Evolutionary conservation across 2,797 vertebrate genomes (phyloP).

Genomic region (Etheostoma perlongum): DNA sequence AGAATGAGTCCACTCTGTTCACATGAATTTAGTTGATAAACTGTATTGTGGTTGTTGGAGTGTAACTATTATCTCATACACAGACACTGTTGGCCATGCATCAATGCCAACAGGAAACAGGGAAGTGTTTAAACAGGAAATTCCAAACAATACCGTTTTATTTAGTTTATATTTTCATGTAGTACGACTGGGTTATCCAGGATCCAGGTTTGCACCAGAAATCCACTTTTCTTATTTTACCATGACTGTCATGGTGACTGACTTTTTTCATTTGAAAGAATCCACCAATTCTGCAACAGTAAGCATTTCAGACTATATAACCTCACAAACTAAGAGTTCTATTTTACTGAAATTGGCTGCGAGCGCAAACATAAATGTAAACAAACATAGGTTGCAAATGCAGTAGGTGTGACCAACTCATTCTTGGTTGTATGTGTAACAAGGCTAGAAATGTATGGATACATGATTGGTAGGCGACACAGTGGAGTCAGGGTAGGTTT

Average conservation of each 20-base stretch:
- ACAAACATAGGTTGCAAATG: not conserved
- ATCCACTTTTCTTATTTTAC: slow-evolving; percentile 19
- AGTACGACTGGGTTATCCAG: not conserved
- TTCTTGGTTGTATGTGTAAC: slow-evolving; percentile 10
- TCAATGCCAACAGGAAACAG: slow-evolving; percentile 29
- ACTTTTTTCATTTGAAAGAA: slow-evolving; percentile 26
- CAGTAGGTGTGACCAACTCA: slow-evolving; percentile 16
- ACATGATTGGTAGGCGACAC: slow-evolving; percentile 14
- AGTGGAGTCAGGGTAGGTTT: slow-evolving; percentile 28
- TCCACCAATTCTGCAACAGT: slow-evolving; percentile 13
- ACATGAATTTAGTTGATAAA: slow-evolving; percentile 16
- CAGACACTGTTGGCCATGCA: not conserved
- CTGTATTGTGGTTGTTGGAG: slow-evolving; percentile 1
- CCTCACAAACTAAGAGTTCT: not conserved
- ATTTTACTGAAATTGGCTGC: not conserved
- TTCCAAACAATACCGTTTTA: slow-evolving; percentile 10
- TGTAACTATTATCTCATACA: slow-evolving; percentile 24
- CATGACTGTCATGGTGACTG: not conserved
- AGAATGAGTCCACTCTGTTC: not conserved
- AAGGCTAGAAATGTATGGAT: slow-evolving; percentile 22
- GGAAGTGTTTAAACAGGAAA: not conserved
- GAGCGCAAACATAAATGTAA: not conserved
- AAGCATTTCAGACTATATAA: slow-evolving; percentile 19
- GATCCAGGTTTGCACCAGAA: slow-evolving; percentile 23
- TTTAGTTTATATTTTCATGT: slow-evolving; percentile 8